Evolutionary conservation across 2,888 invertebrate species (phyloP).

Genomic region (Eumacrocentrus americanus): DNA sequence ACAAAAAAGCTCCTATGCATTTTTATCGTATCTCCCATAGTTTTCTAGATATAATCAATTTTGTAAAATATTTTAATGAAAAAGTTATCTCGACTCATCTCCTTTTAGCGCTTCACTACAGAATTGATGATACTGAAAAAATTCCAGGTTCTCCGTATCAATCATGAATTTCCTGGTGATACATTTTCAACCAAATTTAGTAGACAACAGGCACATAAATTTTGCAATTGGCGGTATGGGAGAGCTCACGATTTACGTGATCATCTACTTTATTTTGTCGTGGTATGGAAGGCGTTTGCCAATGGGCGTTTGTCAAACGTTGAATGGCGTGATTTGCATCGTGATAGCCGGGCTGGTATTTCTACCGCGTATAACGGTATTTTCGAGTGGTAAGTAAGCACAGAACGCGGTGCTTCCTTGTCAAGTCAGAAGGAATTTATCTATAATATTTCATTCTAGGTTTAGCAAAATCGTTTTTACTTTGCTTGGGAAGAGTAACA

Average conservation of each 20-base stretch:
- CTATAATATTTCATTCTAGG: conserved; percentile 18
- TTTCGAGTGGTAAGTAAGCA: conserved; percentile 40
- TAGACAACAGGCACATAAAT: conserved; percentile 62
- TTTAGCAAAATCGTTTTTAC: conserved; percentile 38
- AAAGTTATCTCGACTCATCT: background rate
- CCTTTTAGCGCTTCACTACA: background rate
- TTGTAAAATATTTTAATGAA: too few relatives aligned
- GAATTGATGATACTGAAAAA: background rate
- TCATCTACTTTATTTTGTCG: conserved; percentile 55
- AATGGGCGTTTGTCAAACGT: conserved; percentile 57
- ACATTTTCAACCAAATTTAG: conserved; percentile 58
- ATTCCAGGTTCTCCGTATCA: conserved; percentile 62
- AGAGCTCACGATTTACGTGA: conserved; percentile 60
- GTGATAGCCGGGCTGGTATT: conserved; percentile 53
- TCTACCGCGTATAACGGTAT: conserved; percentile 37
- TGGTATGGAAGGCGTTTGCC: conserved; percentile 62
- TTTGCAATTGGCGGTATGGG: conserved; percentile 63
- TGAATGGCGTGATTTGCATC: conserved; percentile 59
- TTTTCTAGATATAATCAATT: background rate
- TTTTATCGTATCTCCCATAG: background rate
- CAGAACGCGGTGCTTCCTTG: background rate
- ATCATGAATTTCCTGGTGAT: conserved; percentile 61
- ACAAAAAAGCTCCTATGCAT: too few relatives aligned
- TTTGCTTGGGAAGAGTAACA: conserved; percentile 60
- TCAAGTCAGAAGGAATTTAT: too few relatives aligned